Evolutionary conservation across 2,888 invertebrate species (phyloP), one percentile per base, ranked within the genome.

Genomic region (Cancer borealis): DNA sequence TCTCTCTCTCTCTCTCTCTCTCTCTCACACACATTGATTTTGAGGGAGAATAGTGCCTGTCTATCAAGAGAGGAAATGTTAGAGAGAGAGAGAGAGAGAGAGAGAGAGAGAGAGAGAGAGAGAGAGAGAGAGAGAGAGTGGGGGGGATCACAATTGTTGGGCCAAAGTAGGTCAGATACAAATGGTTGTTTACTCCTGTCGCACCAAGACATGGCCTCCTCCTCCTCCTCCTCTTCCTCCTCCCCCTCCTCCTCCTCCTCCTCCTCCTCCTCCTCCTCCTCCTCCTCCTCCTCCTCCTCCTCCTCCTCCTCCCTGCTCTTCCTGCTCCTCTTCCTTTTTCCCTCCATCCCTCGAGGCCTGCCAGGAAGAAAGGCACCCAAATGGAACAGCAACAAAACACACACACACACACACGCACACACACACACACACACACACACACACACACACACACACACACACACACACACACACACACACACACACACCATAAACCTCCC

Each of bases 241-340:
- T 73, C 73, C 73, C n/a, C 73, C 73, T 73, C 73, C 73, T 73
- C 73, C 73, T 73, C 73, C 73, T 73, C 73, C 73, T 73, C n/a
- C 73, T 73, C 73, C 26, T 73, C n/a, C n/a, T n/a, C 73, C 73
- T 46, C 46, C 21, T 88, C 21, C 45, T 46, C 88, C 14, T 46
- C 45, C 45, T 39, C 73, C 73, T 66, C 66, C 73, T 73, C 73
- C 73, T 73, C 73, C 73, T 73, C 73, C 73, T 73, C 73, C 26
- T 73, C n/a, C n/a, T n/a, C 73, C 73, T 46, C 46, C 21, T 88
- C 21, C 45, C 14, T 46, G 17, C 45, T 39, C 73, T n/a, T 66
- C 66, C 73, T 73, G n/a, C 73, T 73, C 73, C 73, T 73, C 73
- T n/a, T 73, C 73, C 3, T 73, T 73, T 54, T 26, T 73, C 73